Evolutionary conservation across 1,140 invertebrate genomes (phyloP).

Genomic region (Leptestheria dahalacensis): DNA sequence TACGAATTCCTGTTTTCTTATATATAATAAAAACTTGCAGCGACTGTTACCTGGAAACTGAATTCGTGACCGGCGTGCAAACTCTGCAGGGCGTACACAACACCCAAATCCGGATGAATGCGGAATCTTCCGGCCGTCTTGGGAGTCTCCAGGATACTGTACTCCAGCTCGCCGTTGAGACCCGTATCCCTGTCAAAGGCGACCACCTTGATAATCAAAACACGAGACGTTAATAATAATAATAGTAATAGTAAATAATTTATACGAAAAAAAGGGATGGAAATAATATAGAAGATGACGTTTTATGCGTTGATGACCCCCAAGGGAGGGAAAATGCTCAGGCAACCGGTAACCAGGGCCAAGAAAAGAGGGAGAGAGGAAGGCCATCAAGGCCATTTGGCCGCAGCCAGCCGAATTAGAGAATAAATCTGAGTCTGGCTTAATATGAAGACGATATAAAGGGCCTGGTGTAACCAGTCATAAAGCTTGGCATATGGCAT

Average conservation of each 20-base stretch:
- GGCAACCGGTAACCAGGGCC: too few species aligned
- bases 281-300: background rate
- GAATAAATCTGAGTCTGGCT: too few species aligned
- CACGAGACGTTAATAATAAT: constrained; percentile 1
- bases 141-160: constrained; percentile 54
- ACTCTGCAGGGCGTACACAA: constrained; percentile 50
- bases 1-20: too few species aligned
- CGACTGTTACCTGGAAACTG: constrained; percentile 60
- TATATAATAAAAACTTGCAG: too few species aligned
- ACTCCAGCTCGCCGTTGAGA: constrained; percentile 60
- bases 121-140: constrained; percentile 50
- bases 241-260: background rate
- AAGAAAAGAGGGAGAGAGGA: too few species aligned
- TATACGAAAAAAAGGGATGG: background rate
- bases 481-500: too few species aligned
- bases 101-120: constrained; percentile 61
- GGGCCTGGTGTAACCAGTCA: too few species aligned
- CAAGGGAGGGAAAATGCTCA: too few species aligned
- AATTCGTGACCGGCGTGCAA: constrained; percentile 58
- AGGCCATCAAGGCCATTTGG: too few species aligned
- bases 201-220: constrained; percentile 44
- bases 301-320: too few species aligned
- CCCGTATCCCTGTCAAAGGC: constrained; percentile 70
- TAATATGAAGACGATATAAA: too few species aligned
- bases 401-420: too few species aligned